Conservation (phyloP, 2,888 invertebrate species). For the Xestia sexstrigata region DNA sequence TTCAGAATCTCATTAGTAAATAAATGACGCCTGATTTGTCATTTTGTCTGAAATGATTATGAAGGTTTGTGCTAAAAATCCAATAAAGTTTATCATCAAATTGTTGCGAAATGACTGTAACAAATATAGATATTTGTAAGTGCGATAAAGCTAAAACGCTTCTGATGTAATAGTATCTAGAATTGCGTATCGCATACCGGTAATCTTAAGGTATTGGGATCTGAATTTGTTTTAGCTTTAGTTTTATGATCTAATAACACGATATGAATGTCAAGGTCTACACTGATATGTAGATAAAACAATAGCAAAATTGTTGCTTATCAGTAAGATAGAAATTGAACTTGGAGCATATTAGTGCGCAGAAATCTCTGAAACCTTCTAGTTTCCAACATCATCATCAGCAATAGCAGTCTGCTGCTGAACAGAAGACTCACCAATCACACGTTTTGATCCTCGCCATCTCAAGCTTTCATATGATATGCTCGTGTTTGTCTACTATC, state of each 20-base stretch:
- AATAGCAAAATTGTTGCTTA: neutral
- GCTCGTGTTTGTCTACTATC: neutral
- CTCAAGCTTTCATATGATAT: neutral
- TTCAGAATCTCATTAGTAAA: neutral
- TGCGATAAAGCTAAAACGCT: neutral
- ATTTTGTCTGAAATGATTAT: neutral
- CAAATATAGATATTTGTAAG: neutral
- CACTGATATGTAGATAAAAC: neutral
- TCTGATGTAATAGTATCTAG: neutral
- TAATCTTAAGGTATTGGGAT: neutral
- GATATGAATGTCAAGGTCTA: constrained; percentile 11
- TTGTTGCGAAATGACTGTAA: constrained; percentile 11
- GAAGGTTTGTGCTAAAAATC: neutral
- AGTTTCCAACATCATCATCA: neutral
- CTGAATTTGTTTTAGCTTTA: constrained; percentile 18
- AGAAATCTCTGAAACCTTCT: neutral
- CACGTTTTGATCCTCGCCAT: neutral
- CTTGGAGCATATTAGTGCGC: neutral
- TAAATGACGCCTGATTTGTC: neutral
- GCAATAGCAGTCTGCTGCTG: neutral
- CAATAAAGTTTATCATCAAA: no score
- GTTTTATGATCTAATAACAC: constrained; percentile 19
- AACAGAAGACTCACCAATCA: neutral
- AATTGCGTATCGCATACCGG: neutral
- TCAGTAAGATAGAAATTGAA: neutral